A percentile compares a stretch with the other conserved stretches of the same genome.
phyloP scores from a whole-genome alignment of 2,888 invertebrate species.

The Slavum lentiscoides region DNA sequence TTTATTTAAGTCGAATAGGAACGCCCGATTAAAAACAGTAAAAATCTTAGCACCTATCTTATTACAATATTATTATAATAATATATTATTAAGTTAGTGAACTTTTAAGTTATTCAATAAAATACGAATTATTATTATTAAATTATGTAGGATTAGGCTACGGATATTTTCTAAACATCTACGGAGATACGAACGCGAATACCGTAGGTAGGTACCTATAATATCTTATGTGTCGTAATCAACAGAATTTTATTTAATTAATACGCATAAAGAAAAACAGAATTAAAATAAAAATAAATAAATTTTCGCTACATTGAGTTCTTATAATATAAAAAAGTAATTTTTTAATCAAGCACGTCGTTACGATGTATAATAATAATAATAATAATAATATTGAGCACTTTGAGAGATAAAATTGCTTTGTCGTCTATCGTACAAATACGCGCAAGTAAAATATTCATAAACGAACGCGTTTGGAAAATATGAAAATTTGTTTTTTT shows the following conservation, averaged over 20 bases:
- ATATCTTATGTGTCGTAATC: not conserved
- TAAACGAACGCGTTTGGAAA: constrained; percentile 30
- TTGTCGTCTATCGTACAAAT: not conserved
- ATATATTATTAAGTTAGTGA: constrained; percentile 34
- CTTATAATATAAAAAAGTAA: not conserved
- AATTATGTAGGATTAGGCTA: constrained; percentile 32
- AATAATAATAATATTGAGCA: constrained; percentile 29
- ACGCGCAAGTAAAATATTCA: not conserved
- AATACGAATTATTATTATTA: constrained; percentile 11
- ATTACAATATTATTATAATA: constrained; percentile 16
- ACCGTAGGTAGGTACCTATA: constrained; percentile 16
- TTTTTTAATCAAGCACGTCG: constrained; percentile 27
- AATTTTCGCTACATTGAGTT: constrained; percentile 22
- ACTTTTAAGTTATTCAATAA: constrained; percentile 32
- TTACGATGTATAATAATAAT: not conserved
- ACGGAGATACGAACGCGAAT: constrained; percentile 24
- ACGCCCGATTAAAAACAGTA: constrained; percentile 42
- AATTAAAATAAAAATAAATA: not conserved
- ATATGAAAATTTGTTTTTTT: constrained; percentile 1
- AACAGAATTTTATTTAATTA: constrained; percentile 4
- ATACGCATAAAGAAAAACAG: not conserved
- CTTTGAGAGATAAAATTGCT: constrained; percentile 43
- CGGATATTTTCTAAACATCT: constrained; percentile 24
- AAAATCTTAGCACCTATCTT: constrained; percentile 50
- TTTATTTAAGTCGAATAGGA: constrained; percentile 48